Base-by-base conservation (phyloP, 2,888 invertebrate genomes). In the Acronicta aceris region DNA sequence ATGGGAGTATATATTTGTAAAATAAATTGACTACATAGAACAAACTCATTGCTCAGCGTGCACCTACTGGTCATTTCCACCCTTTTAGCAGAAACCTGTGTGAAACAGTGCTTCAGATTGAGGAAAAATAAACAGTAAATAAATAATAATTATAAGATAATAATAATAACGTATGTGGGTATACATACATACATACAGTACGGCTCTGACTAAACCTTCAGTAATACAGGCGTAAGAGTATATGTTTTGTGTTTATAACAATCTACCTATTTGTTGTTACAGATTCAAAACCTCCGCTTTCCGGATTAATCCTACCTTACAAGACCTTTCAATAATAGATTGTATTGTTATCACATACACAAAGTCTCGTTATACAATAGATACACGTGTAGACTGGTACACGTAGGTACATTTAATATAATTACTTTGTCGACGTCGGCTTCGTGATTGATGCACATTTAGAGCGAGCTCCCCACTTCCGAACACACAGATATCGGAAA, bases 381-480 rank as follows among this genome's bases (percentile, higher is more conserved):
- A 13, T 17, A 49, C 15, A n/a, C 17, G 2, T 12, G 33, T n/a
- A 21, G 40, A 38, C 25, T 17, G 16, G 3, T 27, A 16, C 49
- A 49, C 43, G 9, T 52, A 50, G 15, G n/a, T 36, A 50, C 5
- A 36, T 54, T 41, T 21, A 46, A 50, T 33, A 58, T 57, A 64
- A 71, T 64, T 56, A 54, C 53, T 59, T 64, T 59, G 64, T 55
- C 57, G 46, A 38, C n/a, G 43, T 25, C 45, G 27, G 40, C 48
- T 59, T 45, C 52, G 30, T 69, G 74, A 71, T 71, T 69, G 71
- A 74, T 71, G 70, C 71, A 59, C 59, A 74, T 57, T 71, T 59
- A 46, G 43, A 51, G 13, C 52, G 63, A 48, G 9, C 33, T 41
- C 5, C 36, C 48, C 62, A 41, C 46, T 54, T 69, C 60, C 65